Evolutionary conservation across 2,797 vertebrate species (phyloP).

Genomic region (Lithobates sylvaticus): DNA sequence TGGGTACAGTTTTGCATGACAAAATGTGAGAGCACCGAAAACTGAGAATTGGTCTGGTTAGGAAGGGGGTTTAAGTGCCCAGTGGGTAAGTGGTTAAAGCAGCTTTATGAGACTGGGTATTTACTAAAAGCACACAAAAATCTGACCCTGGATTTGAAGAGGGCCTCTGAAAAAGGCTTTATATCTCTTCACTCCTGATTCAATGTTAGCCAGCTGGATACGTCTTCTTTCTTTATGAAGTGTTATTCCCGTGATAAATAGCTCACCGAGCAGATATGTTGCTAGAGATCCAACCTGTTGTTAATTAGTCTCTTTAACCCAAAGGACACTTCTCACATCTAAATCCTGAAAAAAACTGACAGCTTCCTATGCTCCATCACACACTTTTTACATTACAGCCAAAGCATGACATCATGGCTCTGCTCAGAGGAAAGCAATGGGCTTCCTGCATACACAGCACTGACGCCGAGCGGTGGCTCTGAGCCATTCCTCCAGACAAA

Average conservation of each 20-base stretch:
- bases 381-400: constrained; percentile 66
- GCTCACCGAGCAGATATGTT: not conserved
- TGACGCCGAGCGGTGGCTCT: constrained; percentile 58
- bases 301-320: not conserved
- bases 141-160: not conserved
- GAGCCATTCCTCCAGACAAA: constrained; percentile 65
- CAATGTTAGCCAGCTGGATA: not conserved
- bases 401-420: constrained; percentile 70
- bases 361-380: constrained; percentile 63
- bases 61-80: too few species aligned
- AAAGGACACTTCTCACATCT: not conserved
- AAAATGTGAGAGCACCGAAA: too few species aligned
- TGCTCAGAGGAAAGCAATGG: constrained; percentile 71
- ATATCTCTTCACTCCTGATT: not conserved
- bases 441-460: constrained; percentile 62
- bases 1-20: too few species aligned
- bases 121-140: not conserved
- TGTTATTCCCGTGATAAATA: not conserved
- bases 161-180: not conserved
- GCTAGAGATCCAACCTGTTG: not conserved
- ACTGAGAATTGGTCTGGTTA: too few species aligned
- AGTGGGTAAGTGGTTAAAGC: too few species aligned
- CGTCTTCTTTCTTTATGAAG: not conserved
- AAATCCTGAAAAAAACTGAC: constrained; percentile 58
- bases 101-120: too few species aligned